Evolutionary conservation across 2,888 invertebrate species (phyloP).

Genomic region (Pheosia gnoma): DNA sequence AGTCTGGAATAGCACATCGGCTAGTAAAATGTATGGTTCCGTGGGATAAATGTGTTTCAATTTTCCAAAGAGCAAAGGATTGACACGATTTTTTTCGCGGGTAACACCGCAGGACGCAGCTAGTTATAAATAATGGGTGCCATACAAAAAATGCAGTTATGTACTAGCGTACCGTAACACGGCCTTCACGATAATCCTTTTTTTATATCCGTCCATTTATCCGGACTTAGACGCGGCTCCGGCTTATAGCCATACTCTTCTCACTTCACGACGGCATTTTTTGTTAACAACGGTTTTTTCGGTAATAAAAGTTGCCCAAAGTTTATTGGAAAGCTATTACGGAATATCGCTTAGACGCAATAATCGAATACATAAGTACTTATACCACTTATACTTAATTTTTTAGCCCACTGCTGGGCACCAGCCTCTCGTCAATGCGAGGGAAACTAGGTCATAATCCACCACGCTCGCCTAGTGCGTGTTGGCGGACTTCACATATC

Average conservation of each 20-base stretch:
- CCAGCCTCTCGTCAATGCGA: too few relatives aligned
- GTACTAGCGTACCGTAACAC: conserved; percentile 15
- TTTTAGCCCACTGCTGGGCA: too few relatives aligned
- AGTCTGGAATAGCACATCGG: too few relatives aligned
- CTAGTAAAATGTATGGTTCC: too few relatives aligned
- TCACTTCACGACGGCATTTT: conserved; percentile 6
- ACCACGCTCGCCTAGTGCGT: too few relatives aligned
- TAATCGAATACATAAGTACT: background rate
- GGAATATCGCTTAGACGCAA: background rate
- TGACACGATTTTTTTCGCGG: too few relatives aligned
- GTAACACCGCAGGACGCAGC: too few relatives aligned
- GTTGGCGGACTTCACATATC: too few relatives aligned
- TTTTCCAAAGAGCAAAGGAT: too few relatives aligned
- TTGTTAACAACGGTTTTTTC: background rate
- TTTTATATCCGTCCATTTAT: conserved; percentile 28
- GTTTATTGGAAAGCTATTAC: background rate
- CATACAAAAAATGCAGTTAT: conserved; percentile 12
- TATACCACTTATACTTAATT: background rate
- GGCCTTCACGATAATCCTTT: conserved; percentile 22
- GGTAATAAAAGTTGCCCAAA: background rate
- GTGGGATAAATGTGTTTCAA: too few relatives aligned
- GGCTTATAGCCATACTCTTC: conserved; percentile 12
- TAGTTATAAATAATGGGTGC: too few relatives aligned
- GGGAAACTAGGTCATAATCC: too few relatives aligned
- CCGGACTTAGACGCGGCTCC: conserved; percentile 16